A percentile compares a stretch with the other conserved stretches of the same genome.
phyloP scores from a whole-genome alignment of 2,797 vertebrate species.

The Setipinna tenuifilis region DNA sequence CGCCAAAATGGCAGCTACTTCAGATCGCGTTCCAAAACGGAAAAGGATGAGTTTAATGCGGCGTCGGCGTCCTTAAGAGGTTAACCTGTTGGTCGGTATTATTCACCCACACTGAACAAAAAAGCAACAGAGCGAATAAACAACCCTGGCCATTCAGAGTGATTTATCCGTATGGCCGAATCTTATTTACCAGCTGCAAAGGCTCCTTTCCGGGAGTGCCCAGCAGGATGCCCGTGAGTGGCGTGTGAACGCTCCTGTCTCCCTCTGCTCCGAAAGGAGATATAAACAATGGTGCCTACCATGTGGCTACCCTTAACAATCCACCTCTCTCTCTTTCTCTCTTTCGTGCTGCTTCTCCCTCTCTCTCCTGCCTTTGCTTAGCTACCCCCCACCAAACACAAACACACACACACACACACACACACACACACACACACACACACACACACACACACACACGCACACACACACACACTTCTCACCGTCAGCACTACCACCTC shows the following conservation, averaged over 20 bases:
- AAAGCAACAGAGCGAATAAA: constrained; percentile 18
- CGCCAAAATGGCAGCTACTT: background rate
- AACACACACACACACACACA: constrained; percentile 44
- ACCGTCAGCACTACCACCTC: constrained; percentile 39
- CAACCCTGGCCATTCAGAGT: constrained; percentile 59
- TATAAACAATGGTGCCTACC: constrained; percentile 83
- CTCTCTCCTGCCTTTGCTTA: background rate
- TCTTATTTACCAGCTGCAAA: constrained; percentile 75
- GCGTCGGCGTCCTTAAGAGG: constrained; percentile 8
- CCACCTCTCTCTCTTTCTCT: constrained; percentile 60
- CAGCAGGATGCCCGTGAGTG: constrained; percentile 82
- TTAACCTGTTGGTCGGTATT: constrained; percentile 36
- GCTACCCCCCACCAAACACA: background rate
- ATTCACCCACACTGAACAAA: constrained; percentile 27
- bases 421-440: constrained; percentile 27
- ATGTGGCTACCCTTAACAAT: constrained; percentile 76
- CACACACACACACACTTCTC: constrained; percentile 29
- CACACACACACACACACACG: constrained; percentile 23
- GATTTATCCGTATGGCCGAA: constrained; percentile 74
- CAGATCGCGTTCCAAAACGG: background rate
- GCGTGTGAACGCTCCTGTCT: constrained; percentile 80
- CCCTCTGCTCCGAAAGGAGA: constrained; percentile 73
- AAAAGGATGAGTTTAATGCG: background rate
- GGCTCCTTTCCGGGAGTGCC: constrained; percentile 75
- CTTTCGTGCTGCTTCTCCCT: constrained; percentile 35